Conservation (phyloP, 2,797 vertebrate species). For the Trematomus bernacchii region DNA sequence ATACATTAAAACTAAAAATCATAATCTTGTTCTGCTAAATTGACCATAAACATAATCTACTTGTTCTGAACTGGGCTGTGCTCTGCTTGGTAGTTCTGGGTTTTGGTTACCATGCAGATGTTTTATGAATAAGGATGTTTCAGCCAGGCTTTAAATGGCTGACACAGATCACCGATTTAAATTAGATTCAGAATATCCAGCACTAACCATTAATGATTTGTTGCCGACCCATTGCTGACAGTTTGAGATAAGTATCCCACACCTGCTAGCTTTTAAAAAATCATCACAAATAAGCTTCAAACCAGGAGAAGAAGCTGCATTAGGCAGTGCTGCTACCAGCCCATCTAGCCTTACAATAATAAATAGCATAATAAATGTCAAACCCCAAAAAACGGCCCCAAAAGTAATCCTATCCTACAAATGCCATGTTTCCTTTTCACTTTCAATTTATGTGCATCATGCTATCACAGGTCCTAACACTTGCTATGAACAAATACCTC, state of each 20-base stretch:
- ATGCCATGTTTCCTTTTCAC: conserved; percentile 18
- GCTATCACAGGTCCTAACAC: background rate
- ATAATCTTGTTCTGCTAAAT: conserved; percentile 4
- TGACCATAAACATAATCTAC: conserved; percentile 4
- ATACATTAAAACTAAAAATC: conserved; percentile 19
- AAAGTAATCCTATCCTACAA: conserved; percentile 19
- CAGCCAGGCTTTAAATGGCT: background rate
- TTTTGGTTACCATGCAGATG: background rate
- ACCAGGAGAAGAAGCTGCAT: background rate
- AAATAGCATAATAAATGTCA: background rate
- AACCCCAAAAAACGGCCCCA: background rate
- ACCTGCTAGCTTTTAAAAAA: background rate
- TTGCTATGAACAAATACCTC: background rate
- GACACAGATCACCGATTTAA: background rate
- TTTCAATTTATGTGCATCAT: background rate
- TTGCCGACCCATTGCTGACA: conserved; percentile 5
- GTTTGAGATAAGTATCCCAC: background rate
- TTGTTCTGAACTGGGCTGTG: background rate
- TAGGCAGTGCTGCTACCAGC: background rate
- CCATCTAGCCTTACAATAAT: background rate
- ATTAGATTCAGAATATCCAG: background rate
- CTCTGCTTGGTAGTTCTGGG: background rate
- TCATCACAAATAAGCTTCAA: background rate
- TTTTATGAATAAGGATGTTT: background rate
- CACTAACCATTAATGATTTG: background rate